Conservation (phyloP, 2,888 invertebrate genomes). For the Agonopterix arenella region DNA sequence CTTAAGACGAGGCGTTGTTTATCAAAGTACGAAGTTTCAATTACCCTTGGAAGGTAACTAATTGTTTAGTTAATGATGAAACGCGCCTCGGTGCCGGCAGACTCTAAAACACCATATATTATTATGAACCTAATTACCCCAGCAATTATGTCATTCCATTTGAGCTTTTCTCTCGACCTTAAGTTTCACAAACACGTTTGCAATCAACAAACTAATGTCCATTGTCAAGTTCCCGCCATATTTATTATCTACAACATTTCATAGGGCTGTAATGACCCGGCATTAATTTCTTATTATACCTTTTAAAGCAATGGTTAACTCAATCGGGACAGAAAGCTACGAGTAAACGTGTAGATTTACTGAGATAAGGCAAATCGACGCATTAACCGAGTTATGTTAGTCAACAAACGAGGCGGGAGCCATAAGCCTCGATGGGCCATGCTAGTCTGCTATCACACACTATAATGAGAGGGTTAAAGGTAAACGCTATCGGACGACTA, state of each 20-base stretch:
- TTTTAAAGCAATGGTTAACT: constrained; percentile 27
- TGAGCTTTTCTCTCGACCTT: constrained; percentile 13
- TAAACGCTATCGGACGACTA: constrained; percentile 42
- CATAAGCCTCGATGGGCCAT: constrained; percentile 19
- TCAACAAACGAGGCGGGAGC: constrained; percentile 23
- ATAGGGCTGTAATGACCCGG: constrained; percentile 23
- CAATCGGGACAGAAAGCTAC: constrained; percentile 23
- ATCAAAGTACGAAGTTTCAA: constrained; percentile 9
- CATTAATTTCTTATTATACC: constrained; percentile 31
- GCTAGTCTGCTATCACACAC: constrained; percentile 28
- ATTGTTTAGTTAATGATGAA: constrained; percentile 33
- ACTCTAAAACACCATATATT: constrained; percentile 18
- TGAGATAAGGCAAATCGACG: constrained; percentile 36
- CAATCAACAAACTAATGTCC: constrained; percentile 19
- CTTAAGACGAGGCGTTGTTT: constrained; percentile 1
- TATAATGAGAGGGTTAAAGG: constrained; percentile 53
- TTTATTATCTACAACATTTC: constrained; percentile 15
- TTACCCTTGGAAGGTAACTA: constrained; percentile 19
- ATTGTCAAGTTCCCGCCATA: constrained; percentile 22
- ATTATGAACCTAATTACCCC: constrained; percentile 25
- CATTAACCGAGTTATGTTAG: constrained; percentile 27
- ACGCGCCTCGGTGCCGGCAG: background rate
- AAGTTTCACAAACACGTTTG: background rate
- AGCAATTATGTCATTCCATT: constrained; percentile 38
- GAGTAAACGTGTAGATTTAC: constrained; percentile 31